Evolutionary conservation across 2,888 invertebrate species (phyloP), one percentile per base, ranked within the genome.

Genomic region (Dermolepida albohirtum): DNA sequence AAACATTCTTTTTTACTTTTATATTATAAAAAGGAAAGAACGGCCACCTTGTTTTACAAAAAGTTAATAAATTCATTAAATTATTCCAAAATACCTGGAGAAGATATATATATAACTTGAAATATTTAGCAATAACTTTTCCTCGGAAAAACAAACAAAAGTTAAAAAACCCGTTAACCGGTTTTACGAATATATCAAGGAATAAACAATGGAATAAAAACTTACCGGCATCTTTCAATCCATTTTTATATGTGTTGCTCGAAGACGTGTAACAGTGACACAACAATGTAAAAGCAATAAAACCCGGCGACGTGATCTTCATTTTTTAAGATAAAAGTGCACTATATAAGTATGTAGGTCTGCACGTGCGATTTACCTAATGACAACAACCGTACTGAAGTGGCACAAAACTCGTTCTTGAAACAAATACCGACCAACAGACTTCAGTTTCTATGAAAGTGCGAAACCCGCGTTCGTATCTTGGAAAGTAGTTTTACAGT

Each of bases 221-320:
- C 69, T 65, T 54, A 69, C 69, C 69, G 40, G 66, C 51, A 51
- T 69, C 69, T 66, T 52, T 69, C 54, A 63, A 22, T 43, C 68
- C 66, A 43, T 67, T 67, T 41, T 49, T 55, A 43, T 59, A 66
- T 29, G 50, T 22, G 52, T 66, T 57, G 51, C 66, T 59, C 22
- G 66, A 43, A 14, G 66, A 69, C 44, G 51, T 51, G 65, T 65
- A 69, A 66, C 65, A 59, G 11, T 49, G 41, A 54, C 65, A 69
- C 66, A 69, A 49, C 22, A 69, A 66, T 34, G 66, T 57, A 52
- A 66, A 49, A 43, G 57, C 62, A 59, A 69, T 62, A 44, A 59
- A 62, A 44, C 69, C 65, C 22, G 62, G 57, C 29, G 69, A 52
- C 22, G 59, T 41, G 50, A 50, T 50, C 50, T 59, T 59, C 66